phyloP scores from a whole-genome alignment of 1,140 invertebrate genomes.

The Aphaenogaster rudis region DNA sequence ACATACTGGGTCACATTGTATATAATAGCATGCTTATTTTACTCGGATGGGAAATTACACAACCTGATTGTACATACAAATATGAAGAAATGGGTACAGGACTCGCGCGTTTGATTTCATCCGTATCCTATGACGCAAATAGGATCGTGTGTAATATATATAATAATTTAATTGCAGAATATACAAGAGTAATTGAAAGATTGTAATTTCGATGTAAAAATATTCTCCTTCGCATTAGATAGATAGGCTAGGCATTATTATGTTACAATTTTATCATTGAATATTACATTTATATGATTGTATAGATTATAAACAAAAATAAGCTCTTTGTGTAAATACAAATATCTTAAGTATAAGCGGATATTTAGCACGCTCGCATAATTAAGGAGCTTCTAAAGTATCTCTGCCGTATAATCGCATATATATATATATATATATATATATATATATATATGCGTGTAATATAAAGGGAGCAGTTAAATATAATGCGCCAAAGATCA shows the following conservation, averaged over 20 bases:
- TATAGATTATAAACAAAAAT: slow-evolving; percentile 83
- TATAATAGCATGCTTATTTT: slow-evolving; percentile 84
- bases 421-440: slow-evolving; percentile 37
- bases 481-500: slow-evolving; percentile 75
- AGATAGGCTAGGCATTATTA: slow-evolving; percentile 85
- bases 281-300: slow-evolving; percentile 85
- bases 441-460: slow-evolving; percentile 56
- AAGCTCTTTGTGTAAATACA: slow-evolving; percentile 86
- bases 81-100: slow-evolving; percentile 72
- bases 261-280: slow-evolving; percentile 86
- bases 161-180: slow-evolving; percentile 77
- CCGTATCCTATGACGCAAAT: slow-evolving; percentile 81
- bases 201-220: slow-evolving; percentile 87
- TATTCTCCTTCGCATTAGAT: slow-evolving; percentile 85
- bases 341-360: slow-evolving; percentile 82
- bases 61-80: slow-evolving; percentile 76
- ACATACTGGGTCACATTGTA: slow-evolving; percentile 78
- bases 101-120: slow-evolving; percentile 79
- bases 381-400: slow-evolving; percentile 84
- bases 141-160: slow-evolving; percentile 83
- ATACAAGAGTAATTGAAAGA: slow-evolving; percentile 68
- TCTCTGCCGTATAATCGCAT: slow-evolving; percentile 73
- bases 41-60: slow-evolving; percentile 72
- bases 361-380: slow-evolving; percentile 81
- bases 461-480: slow-evolving; percentile 66